Evolutionary conservation across 1,140 invertebrate species (phyloP).

Genomic region (Leptoteleia sp.): DNA sequence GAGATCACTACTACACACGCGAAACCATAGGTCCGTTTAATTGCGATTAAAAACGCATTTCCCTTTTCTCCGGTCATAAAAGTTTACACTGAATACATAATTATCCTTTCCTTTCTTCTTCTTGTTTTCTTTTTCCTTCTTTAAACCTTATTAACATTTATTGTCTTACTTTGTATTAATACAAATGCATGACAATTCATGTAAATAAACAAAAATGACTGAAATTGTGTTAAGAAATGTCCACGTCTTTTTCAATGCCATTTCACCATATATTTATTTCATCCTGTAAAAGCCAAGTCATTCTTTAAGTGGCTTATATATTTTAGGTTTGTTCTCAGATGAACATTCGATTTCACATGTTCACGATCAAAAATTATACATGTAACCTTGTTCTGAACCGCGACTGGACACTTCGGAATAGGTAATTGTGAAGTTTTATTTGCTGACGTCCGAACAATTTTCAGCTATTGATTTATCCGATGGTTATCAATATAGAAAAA

Average conservation of each 20-base stretch:
- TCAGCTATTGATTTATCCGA: constrained; percentile 42
- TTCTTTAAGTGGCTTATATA: no score
- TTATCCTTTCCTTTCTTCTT: background rate
- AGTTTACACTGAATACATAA: background rate
- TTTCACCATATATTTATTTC: no score
- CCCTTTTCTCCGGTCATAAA: constrained; percentile 4
- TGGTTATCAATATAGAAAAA: constrained; percentile 40
- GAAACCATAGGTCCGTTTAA: constrained; percentile 41
- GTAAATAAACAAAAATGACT: no score
- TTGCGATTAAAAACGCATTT: constrained; percentile 47
- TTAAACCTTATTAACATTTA: no score
- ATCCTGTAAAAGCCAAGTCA: no score
- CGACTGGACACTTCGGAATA: constrained; percentile 1
- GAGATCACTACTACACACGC: constrained; percentile 38
- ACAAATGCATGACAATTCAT: no score
- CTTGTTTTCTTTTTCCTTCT: background rate
- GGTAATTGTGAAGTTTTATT: constrained; percentile 29
- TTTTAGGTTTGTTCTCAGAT: background rate
- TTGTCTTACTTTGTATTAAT: no score
- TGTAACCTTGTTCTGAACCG: constrained; percentile 8
- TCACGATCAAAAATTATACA: background rate
- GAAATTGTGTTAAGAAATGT: no score
- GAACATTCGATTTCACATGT: background rate
- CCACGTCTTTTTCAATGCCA: no score
- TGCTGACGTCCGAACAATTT: constrained; percentile 18